Conservation (phyloP, 2,797 vertebrate species). For the Odontamblyopus lacepedii region DNA sequence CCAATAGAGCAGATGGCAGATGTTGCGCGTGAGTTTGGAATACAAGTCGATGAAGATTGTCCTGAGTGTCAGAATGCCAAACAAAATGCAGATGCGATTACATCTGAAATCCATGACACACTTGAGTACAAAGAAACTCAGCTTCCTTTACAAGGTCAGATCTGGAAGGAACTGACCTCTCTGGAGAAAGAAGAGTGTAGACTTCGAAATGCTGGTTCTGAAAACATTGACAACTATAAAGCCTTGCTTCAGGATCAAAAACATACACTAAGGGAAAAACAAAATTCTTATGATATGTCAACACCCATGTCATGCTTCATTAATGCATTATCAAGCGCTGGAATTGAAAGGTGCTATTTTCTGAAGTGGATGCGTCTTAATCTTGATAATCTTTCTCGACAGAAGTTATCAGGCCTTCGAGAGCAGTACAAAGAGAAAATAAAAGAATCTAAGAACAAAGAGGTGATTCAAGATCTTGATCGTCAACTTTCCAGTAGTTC, state of each 20-base stretch:
- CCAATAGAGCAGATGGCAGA: constrained; percentile 62
- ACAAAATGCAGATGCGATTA: constrained; percentile 44
- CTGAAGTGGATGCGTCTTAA: constrained; percentile 73
- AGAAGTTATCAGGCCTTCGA: constrained; percentile 43
- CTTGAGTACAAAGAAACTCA: constrained; percentile 54
- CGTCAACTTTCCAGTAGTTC: constrained; percentile 47
- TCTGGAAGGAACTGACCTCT: constrained; percentile 56
- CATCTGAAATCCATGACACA: constrained; percentile 32
- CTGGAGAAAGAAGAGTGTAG: constrained; percentile 68
- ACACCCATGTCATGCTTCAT: constrained; percentile 58
- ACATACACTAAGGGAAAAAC: constrained; percentile 45
- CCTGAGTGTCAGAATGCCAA: constrained; percentile 56
- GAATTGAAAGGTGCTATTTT: constrained; percentile 58
- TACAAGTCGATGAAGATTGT: constrained; percentile 65
- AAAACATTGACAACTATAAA: constrained; percentile 39
- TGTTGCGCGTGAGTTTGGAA: constrained; percentile 34
- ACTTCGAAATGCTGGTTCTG: constrained; percentile 32
- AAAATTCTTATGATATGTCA: constrained; percentile 39
- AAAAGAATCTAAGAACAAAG: neutral
- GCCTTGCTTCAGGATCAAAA: constrained; percentile 38
- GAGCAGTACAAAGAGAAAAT: constrained; percentile 34
- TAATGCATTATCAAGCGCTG: constrained; percentile 28
- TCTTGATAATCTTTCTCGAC: constrained; percentile 46
- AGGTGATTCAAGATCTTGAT: constrained; percentile 33
- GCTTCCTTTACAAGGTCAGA: constrained; percentile 64